These are phyloP conservation scores for Brachionus rubens DNA, from an alignment of 1,140 invertebrate genomes.

Conservation along the genomic window DNA sequence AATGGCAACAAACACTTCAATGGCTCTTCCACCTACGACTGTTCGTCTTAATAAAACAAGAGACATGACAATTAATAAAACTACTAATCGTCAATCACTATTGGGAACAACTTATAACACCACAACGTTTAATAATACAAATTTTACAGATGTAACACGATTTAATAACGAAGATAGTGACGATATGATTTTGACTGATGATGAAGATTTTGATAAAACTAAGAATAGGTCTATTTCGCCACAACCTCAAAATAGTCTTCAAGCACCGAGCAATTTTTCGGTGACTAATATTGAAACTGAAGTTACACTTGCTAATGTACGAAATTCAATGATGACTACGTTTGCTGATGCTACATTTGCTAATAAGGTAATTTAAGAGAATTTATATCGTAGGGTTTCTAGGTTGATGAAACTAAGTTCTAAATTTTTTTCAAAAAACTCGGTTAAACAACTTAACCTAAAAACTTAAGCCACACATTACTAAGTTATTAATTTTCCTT, in stretches of 20 bases:
- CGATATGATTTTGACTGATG: slow-evolving; percentile 7
- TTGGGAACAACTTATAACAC: slow-evolving; percentile 1
- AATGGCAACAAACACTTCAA: neutral
- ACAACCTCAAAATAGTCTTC: neutral
- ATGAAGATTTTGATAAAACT: neutral
- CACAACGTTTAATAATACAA: slow-evolving; percentile 23
- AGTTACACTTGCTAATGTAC: neutral
- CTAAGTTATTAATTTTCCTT: no score
- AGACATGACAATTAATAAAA: slow-evolving; percentile 8
- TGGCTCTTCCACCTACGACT: neutral
- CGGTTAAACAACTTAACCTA: no score
- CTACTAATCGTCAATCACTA: neutral
- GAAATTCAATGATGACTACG: slow-evolving; percentile 12
- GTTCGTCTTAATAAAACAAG: neutral
- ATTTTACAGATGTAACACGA: slow-evolving; percentile 18
- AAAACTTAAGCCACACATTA: no score
- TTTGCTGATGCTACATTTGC: neutral
- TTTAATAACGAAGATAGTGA: slow-evolving; percentile 13
- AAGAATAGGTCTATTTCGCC: neutral
- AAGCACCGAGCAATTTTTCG: neutral
- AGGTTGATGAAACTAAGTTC: neutral
- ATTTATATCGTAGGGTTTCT: neutral
- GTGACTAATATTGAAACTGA: neutral
- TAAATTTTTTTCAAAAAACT: no score
- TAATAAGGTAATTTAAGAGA: neutral